Evolutionary conservation across 2,888 invertebrate species (phyloP).

Genomic region (Agriotes lineatus): DNA sequence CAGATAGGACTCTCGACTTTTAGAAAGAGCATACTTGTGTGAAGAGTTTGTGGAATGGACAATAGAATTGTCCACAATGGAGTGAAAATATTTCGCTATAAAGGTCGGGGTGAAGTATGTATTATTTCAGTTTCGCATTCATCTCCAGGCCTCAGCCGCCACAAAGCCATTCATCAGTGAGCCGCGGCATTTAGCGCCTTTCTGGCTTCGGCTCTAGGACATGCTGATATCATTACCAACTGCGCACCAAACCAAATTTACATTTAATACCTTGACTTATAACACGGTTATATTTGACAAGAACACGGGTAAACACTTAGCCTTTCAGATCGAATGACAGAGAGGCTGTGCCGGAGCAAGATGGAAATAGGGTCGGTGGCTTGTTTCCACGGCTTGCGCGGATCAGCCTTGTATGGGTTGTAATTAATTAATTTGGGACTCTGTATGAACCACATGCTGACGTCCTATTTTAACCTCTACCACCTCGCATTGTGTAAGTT

Average conservation of each 20-base stretch:
- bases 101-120: constrained; percentile 25
- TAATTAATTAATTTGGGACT: constrained; percentile 51
- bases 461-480: constrained; percentile 37
- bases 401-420: constrained; percentile 48
- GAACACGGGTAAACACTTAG: constrained; percentile 39
- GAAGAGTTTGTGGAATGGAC: constrained; percentile 30
- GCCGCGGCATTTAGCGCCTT: constrained; percentile 19
- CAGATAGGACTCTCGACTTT: constrained; percentile 28
- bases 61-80: constrained; percentile 29
- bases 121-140: constrained; percentile 33
- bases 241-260: constrained; percentile 38
- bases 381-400: constrained; percentile 36
- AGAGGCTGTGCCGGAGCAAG: constrained; percentile 29
- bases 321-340: constrained; percentile 33
- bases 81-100: constrained; percentile 24
- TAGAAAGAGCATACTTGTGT: constrained; percentile 27
- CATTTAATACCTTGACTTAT: constrained; percentile 41
- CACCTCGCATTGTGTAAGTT: constrained; percentile 36
- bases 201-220: constrained; percentile 16
- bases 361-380: constrained; percentile 30
- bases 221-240: constrained; percentile 36
- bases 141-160: constrained; percentile 19
- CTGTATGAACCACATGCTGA: constrained; percentile 45
- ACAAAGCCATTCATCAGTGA: constrained; percentile 33
- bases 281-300: constrained; percentile 40